These are phyloP conservation scores for Saccostrea glomerata DNA, from an alignment of 1,140 invertebrate genomes.

Conservation along the genomic window DNA sequence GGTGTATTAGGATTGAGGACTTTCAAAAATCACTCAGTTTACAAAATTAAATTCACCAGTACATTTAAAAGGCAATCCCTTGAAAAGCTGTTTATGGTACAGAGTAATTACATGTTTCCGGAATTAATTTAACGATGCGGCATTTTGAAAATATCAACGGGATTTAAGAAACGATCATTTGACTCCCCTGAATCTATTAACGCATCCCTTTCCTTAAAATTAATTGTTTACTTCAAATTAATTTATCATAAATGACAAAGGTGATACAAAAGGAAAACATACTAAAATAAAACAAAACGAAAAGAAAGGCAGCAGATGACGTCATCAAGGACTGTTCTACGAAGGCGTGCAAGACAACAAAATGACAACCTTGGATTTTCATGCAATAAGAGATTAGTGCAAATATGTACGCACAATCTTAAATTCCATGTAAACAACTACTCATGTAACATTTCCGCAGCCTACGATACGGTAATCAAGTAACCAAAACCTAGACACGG, in stretches of 20 bases:
- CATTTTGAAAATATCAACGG: slow-evolving; percentile 16
- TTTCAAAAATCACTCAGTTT: background rate
- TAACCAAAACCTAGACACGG: background rate
- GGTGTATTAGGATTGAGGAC: background rate
- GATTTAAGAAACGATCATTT: background rate
- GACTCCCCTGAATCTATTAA: background rate
- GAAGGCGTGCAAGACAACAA: background rate
- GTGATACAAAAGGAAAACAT: background rate
- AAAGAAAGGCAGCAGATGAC: slow-evolving; percentile 1
- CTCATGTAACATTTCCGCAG: background rate
- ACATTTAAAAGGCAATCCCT: background rate
- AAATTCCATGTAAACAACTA: background rate
- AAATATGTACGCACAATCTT: background rate
- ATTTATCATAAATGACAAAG: background rate
- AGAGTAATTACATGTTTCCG: slow-evolving; percentile 16
- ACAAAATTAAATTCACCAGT: background rate
- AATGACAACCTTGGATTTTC: background rate
- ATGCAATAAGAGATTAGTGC: background rate
- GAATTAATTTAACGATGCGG: background rate
- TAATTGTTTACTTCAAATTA: background rate
- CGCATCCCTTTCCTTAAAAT: background rate
- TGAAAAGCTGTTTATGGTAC: background rate
- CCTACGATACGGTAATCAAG: background rate
- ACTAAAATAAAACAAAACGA: background rate
- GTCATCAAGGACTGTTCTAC: background rate